Percentiles rank a stretch among this genome's conserved stretches.
These are phyloP conservation scores for Heliocidaris erythrogramma DNA, from an alignment of 35 echinoderm and acorn worm species.

Conservation along the genomic window DNA sequence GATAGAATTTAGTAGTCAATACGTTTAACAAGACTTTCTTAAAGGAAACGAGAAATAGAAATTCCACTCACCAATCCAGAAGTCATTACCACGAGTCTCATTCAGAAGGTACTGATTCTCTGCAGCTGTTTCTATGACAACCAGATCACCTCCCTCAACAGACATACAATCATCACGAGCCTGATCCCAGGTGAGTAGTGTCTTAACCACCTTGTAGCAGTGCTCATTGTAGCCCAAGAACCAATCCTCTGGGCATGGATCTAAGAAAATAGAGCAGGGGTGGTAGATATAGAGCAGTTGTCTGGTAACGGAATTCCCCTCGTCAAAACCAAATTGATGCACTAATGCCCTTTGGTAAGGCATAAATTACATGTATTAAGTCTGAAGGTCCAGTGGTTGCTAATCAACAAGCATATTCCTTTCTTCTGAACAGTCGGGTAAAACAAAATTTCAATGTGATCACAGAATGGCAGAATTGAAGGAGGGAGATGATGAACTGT, in stretches of 20 bases:
- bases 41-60: neutral
- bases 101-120: constrained; percentile 78
- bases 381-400: too few species aligned
- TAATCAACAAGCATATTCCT: too few species aligned
- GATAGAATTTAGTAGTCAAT: too few species aligned
- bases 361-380: too few species aligned
- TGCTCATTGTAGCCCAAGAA: constrained; percentile 53
- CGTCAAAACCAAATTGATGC: too few species aligned
- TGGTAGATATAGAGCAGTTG: neutral
- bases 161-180: constrained; percentile 71
- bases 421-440: too few species aligned
- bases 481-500: too few species aligned
- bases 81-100: constrained; percentile 57
- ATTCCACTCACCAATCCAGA: constrained; percentile 88
- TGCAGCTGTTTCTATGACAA: constrained; percentile 74
- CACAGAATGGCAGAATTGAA: too few species aligned
- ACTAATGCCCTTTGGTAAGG: too few species aligned
- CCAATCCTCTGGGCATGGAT: constrained; percentile 79
- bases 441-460: too few species aligned
- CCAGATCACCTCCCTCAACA: constrained; percentile 79
- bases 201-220: constrained; percentile 73
- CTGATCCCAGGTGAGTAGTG: constrained; percentile 45
- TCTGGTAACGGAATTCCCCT: neutral
- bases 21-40: too few species aligned
- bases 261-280: constrained; percentile 33